A percentile compares a stretch with the other conserved stretches of the same genome.
phyloP scores from a whole-genome alignment of 2,797 vertebrate genomes.

The Streptopelia turtur region DNA sequence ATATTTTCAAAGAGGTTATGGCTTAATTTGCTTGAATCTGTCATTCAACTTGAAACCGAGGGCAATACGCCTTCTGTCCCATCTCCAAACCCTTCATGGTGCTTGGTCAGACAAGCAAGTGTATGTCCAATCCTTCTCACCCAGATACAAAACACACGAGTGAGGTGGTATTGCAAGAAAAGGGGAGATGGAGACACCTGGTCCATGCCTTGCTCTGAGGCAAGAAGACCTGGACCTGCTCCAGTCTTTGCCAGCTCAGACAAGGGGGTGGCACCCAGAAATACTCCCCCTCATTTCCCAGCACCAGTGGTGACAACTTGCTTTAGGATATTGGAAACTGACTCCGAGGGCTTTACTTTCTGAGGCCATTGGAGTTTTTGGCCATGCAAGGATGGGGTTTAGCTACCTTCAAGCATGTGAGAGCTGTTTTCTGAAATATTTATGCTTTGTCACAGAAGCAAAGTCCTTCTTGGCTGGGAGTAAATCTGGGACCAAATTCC shows the following conservation, averaged over 20 bases:
- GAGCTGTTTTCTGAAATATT: neutral
- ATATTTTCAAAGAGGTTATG: neutral
- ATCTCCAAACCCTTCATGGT: neutral
- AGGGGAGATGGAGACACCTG: neutral
- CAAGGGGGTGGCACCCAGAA: neutral
- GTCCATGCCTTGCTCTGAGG: neutral
- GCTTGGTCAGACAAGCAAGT: neutral
- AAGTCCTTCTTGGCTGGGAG: neutral
- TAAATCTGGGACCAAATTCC: neutral
- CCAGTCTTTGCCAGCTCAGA: neutral
- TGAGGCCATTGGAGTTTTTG: neutral
- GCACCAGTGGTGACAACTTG: neutral
- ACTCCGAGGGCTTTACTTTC: neutral
- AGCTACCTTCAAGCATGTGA: fast-evolving
- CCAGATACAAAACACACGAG: neutral
- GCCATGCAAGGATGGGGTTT: neutral
- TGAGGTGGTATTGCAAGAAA: neutral
- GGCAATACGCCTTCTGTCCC: neutral
- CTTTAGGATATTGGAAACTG: neutral
- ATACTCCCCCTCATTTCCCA: neutral
- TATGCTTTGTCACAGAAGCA: neutral
- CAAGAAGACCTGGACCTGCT: neutral
- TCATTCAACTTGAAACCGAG: neutral
- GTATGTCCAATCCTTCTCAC: neutral
- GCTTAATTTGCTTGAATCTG: neutral